phyloP scores from a whole-genome alignment of 2,888 invertebrate genomes.

The Tinea trinotella region DNA sequence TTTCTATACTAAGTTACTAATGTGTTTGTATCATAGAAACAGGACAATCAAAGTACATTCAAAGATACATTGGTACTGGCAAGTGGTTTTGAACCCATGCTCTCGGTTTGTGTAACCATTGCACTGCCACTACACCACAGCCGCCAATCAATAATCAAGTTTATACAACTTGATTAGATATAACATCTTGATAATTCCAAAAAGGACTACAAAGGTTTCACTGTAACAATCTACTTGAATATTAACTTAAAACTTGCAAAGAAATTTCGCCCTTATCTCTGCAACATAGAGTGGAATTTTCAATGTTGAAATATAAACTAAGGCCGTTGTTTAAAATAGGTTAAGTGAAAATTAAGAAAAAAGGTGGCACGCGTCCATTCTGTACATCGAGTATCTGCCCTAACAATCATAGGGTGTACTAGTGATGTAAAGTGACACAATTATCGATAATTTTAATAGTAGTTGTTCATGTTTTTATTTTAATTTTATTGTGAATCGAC shows the following conservation, averaged over 20 bases:
- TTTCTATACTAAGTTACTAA: too few relatives aligned
- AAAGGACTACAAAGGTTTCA: not conserved
- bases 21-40: too few relatives aligned
- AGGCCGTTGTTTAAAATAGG: constrained; percentile 38
- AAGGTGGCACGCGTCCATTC: constrained; percentile 66
- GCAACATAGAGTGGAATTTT: constrained; percentile 25
- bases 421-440: constrained; percentile 31
- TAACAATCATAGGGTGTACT: constrained; percentile 49
- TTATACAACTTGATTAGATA: too few relatives aligned
- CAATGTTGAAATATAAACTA: constrained; percentile 6
- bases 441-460: constrained; percentile 21
- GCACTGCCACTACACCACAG: too few relatives aligned
- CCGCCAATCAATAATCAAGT: too few relatives aligned
- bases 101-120: too few relatives aligned
- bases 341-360: constrained; percentile 61
- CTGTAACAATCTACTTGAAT: not conserved
- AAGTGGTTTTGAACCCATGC: too few relatives aligned
- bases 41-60: too few relatives aligned
- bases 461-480: too few relatives aligned
- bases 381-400: constrained; percentile 49
- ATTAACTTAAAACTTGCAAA: not conserved
- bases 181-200: too few relatives aligned
- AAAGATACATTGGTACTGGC: too few relatives aligned
- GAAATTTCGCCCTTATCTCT: constrained; percentile 21
- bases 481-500: too few relatives aligned